A percentile compares a stretch with the other conserved stretches of the same genome.
phyloP scores from a whole-genome alignment of 2,888 invertebrate genomes.

The Neoitamus cyanurus region DNA sequence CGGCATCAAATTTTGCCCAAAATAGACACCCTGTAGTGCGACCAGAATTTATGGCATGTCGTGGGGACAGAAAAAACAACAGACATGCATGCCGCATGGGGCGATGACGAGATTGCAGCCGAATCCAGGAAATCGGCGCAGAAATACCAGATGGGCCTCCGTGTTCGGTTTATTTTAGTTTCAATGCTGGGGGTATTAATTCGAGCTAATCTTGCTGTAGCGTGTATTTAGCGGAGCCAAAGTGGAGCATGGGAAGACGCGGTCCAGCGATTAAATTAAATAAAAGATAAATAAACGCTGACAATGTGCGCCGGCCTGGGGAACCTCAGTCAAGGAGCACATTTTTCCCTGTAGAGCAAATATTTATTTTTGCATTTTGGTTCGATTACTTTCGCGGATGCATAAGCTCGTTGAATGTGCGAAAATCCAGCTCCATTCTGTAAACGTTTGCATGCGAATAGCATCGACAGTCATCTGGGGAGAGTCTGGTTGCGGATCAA shows the following conservation, averaged over 20 bases:
- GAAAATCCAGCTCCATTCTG: neutral
- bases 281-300: neutral
- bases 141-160: constrained; percentile 5
- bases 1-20: neutral
- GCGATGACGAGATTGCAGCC: neutral
- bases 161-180: neutral
- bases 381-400: neutral
- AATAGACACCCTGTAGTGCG: neutral
- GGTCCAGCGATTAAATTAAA: neutral
- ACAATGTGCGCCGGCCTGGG: neutral
- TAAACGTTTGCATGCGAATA: neutral
- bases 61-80: neutral
- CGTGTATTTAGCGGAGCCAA: neutral
- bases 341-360: neutral
- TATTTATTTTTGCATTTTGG: constrained; percentile 5
- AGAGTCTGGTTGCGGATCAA: neutral
- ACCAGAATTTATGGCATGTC: neutral
- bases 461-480: neutral
- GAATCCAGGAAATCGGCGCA: constrained; percentile 6
- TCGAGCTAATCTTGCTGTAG: neutral
- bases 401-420: neutral
- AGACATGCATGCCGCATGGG: neutral
- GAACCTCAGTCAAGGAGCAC: neutral
- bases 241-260: neutral
- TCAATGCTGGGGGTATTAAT: neutral